Evolutionary conservation across 2,888 invertebrate genomes (phyloP).

Genomic region (Nasonia oneida): DNA sequence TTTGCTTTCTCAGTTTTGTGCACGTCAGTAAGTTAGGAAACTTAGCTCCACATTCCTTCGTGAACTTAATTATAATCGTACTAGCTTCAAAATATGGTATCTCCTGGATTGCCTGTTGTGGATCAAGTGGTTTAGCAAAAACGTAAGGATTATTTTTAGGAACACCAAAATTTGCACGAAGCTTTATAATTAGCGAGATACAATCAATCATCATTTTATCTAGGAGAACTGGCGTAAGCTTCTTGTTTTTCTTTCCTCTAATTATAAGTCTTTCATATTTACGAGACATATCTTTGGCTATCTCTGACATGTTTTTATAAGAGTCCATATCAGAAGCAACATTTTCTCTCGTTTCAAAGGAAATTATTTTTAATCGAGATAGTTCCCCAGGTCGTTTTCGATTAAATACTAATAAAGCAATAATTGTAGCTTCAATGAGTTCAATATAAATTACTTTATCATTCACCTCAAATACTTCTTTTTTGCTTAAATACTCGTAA

Average conservation of each 20-base stretch:
- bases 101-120: background rate
- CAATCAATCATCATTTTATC: background rate
- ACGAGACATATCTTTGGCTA: background rate
- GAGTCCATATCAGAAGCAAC: background rate
- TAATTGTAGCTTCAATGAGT: background rate
- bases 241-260: constrained; percentile 40
- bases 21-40: background rate
- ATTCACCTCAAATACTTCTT: too few species aligned
- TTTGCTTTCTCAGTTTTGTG: constrained; percentile 48
- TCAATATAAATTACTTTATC: too few species aligned
- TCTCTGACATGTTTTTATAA: background rate
- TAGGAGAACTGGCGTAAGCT: constrained; percentile 24
- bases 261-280: background rate
- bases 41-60: background rate
- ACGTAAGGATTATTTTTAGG: constrained; percentile 22
- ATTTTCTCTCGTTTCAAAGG: background rate
- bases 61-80: background rate
- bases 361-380: background rate
- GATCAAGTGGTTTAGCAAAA: constrained; percentile 3
- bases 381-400: constrained; percentile 31
- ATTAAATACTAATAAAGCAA: background rate
- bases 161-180: background rate
- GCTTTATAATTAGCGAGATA: constrained; percentile 17
- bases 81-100: background rate
- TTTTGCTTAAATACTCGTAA: too few species aligned